These are phyloP conservation scores for Phortica magna DNA, from an alignment of 2,888 invertebrate species.

Conservation along the genomic window DNA sequence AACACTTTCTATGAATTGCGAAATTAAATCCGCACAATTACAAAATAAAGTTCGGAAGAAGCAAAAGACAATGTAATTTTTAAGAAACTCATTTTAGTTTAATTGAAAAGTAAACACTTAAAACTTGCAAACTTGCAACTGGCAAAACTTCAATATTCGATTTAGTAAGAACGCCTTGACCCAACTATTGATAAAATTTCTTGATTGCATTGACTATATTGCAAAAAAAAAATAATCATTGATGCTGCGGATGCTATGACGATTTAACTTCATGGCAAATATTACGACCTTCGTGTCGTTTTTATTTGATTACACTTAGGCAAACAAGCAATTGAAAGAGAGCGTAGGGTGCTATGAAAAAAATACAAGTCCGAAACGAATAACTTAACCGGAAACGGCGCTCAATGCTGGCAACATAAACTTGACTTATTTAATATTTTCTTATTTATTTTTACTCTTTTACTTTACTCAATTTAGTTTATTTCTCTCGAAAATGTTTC, in stretches of 20 bases:
- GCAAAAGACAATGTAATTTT: neutral
- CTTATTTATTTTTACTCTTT: neutral
- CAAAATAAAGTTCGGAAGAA: neutral
- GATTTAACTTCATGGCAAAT: conserved; percentile 16
- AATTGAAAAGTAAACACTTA: conserved; percentile 7
- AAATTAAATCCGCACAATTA: conserved; percentile 4
- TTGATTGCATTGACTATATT: neutral
- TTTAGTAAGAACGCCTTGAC: conserved; percentile 25
- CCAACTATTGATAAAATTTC: neutral
- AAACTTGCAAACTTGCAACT: neutral
- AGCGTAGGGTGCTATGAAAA: neutral
- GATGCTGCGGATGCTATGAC: neutral
- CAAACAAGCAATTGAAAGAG: neutral
- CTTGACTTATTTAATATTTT: conserved; percentile 26
- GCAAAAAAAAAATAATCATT: neutral
- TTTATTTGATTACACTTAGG: conserved; percentile 20
- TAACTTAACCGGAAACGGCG: conserved; percentile 22
- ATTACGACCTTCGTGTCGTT: neutral
- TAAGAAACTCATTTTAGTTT: conserved; percentile 2
- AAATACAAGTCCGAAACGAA: conserved; percentile 25
- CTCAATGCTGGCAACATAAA: conserved; percentile 5
- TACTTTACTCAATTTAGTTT: neutral
- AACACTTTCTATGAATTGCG: neutral
- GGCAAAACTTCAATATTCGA: neutral
- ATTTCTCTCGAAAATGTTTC: neutral